Conservation (phyloP, 2,888 invertebrate genomes). For the Cataglyphis cursor region DNA sequence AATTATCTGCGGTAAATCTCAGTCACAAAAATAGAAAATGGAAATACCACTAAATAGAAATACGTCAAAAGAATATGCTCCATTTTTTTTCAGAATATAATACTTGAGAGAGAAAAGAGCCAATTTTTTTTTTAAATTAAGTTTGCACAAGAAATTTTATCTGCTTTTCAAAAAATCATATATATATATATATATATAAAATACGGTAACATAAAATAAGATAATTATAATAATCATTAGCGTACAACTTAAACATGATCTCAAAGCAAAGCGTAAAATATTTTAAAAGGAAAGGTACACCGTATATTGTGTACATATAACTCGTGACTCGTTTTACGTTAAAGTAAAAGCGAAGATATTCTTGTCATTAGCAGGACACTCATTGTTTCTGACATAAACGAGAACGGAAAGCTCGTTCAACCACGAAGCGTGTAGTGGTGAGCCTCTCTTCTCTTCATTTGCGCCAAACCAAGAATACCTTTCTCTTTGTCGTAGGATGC, state of each 20-base stretch:
- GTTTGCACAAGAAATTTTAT: neutral
- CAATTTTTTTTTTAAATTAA: neutral
- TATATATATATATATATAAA: neutral
- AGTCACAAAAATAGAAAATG: neutral
- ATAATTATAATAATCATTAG: neutral
- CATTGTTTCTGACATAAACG: constrained; percentile 54
- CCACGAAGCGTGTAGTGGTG: constrained; percentile 43
- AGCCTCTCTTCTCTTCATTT: constrained; percentile 29
- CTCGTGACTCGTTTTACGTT: constrained; percentile 4
- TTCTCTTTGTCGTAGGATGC: constrained; percentile 67
- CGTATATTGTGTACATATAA: neutral
- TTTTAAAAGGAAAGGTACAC: neutral
- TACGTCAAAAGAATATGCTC: neutral
- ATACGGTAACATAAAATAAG: neutral
- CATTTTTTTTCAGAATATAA: neutral
- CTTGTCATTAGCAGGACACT: constrained; percentile 45
- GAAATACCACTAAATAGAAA: neutral
- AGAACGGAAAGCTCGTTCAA: constrained; percentile 47
- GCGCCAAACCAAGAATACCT: constrained; percentile 53
- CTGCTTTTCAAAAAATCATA: neutral
- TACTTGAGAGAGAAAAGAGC: neutral
- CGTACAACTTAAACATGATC: neutral
- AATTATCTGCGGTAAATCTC: neutral
- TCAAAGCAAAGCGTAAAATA: neutral
- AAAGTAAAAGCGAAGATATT: constrained; percentile 43